phyloP scores from a whole-genome alignment of 2,113 vertebrate species.

The Zosterops japonicus region DNA sequence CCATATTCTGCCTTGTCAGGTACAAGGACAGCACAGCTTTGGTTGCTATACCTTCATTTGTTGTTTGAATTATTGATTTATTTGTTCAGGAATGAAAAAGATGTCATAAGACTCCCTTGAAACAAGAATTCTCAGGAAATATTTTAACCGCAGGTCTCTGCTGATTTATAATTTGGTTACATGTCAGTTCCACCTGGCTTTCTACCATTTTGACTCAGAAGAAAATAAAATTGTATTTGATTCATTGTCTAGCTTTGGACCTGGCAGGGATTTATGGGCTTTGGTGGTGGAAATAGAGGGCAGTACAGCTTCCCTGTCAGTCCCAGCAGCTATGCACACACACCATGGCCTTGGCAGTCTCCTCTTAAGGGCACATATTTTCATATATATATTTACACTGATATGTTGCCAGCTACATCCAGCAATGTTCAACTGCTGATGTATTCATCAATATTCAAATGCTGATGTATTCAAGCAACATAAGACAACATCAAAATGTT shows the following conservation, averaged over 20 bases:
- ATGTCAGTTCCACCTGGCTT: not conserved
- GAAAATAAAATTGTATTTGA: not conserved
- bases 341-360: not conserved
- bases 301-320: not conserved
- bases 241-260: not conserved
- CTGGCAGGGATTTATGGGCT: not conserved
- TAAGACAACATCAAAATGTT: not conserved
- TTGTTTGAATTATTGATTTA: not conserved
- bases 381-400: not conserved
- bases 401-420: not conserved
- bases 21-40: not conserved
- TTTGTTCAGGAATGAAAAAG: not conserved
- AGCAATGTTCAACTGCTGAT: not conserved
- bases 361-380: not conserved
- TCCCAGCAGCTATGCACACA: not conserved
- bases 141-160: not conserved
- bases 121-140: not conserved
- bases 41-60: not conserved
- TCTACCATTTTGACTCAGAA: not conserved
- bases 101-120: not conserved
- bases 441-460: not conserved
- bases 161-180: not conserved
- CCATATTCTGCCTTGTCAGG: not conserved
- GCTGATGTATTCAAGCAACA: not conserved
- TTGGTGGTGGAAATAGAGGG: not conserved